A percentile compares a stretch with the other conserved stretches of the same genome.
These are phyloP conservation scores for Xyrauchen texanus DNA, from an alignment of 2,113 vertebrate genomes.

Conservation along the genomic window DNA sequence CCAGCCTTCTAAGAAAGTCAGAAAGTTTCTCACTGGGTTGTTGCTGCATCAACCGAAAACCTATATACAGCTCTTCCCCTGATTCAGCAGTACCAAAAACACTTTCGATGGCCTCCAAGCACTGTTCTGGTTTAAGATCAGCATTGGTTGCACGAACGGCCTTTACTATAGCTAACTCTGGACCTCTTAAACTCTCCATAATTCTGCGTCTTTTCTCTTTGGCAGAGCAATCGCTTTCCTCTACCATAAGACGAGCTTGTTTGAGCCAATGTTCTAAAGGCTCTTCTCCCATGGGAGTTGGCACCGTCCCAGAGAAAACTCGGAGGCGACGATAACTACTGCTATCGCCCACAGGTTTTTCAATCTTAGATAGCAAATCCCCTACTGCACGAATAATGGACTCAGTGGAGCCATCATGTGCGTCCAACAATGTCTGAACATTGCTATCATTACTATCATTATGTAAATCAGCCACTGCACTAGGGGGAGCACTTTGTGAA, in stretches of 20 bases:
- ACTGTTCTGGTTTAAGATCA: slow-evolving; percentile 15
- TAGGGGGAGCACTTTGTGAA: neutral
- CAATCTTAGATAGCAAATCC: slow-evolving; percentile 25
- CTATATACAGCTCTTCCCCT: slow-evolving; percentile 38
- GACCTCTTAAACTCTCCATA: slow-evolving; percentile 31
- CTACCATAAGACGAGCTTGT: slow-evolving; percentile 32
- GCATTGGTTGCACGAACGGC: neutral
- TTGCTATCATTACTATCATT: no score
- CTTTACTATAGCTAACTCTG: slow-evolving; percentile 26
- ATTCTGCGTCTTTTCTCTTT: slow-evolving; percentile 32
- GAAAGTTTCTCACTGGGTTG: neutral
- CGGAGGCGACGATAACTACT: slow-evolving; percentile 8
- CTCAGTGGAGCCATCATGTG: slow-evolving; percentile 12
- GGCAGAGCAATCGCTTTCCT: slow-evolving; percentile 31
- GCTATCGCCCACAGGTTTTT: slow-evolving; percentile 13
- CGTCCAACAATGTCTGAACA: neutral
- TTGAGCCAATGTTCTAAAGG: slow-evolving; percentile 33
- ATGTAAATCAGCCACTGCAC: neutral
- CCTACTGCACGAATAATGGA: slow-evolving; percentile 24
- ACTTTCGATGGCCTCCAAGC: neutral
- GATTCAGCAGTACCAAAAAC: slow-evolving; percentile 38
- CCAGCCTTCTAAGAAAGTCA: neutral
- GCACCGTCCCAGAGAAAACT: slow-evolving; percentile 10
- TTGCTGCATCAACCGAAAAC: neutral
- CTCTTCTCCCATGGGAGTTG: slow-evolving; percentile 34